Conservation (phyloP, 2,113 vertebrate species). For the Calonectris borealis region DNA sequence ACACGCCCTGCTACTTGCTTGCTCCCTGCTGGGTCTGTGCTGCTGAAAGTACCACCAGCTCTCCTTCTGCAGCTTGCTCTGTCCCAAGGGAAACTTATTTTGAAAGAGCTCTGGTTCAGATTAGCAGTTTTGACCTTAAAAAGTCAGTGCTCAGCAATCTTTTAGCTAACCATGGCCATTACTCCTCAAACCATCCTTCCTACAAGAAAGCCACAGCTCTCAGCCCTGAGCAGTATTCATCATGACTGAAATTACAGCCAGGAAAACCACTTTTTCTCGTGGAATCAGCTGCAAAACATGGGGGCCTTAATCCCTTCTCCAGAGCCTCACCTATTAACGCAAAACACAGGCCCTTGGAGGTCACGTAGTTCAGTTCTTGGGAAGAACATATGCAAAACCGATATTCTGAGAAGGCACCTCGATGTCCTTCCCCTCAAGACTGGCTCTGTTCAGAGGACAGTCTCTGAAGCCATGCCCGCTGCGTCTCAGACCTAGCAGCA, state of each 20-base stretch:
- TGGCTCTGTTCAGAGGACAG: background rate
- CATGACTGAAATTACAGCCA: background rate
- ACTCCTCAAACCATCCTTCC: background rate
- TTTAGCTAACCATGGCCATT: background rate
- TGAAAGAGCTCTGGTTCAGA: background rate
- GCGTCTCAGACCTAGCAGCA: background rate
- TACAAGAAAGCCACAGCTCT: background rate
- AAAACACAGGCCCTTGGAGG: background rate
- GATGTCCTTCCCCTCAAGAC: too few relatives aligned
- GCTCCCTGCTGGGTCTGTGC: background rate
- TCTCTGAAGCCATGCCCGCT: background rate
- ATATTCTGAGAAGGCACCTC: background rate
- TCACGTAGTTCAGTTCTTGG: background rate
- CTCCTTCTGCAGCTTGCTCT: background rate
- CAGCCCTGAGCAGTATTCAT: background rate
- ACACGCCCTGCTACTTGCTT: background rate
- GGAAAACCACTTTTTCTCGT: background rate
- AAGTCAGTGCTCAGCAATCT: background rate
- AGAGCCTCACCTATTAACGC: background rate
- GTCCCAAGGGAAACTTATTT: background rate
- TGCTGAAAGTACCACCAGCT: background rate
- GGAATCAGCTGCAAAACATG: fast-evolving
- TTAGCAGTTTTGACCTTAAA: background rate
- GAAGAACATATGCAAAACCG: fast-evolving
- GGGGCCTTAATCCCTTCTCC: background rate